Base-by-base conservation (phyloP, 2,888 invertebrate genomes). In the Lissonota sp. region DNA sequence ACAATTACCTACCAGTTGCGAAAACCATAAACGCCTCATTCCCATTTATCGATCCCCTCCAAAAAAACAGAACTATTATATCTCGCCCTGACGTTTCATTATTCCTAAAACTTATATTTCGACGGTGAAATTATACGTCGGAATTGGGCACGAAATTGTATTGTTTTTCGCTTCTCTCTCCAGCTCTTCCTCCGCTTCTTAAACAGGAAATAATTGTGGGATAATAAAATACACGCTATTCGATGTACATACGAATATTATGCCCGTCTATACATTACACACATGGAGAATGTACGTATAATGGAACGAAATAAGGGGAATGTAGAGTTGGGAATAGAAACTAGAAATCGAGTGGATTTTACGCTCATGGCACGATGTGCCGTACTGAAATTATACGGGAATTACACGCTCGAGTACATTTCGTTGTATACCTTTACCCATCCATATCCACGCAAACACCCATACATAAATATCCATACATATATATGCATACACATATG, bases 381-480 rank as follows among this genome's bases (percentile, higher is more conserved):
- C 49, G 44, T 70, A 14, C 12, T 66, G 70, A 51, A 76, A 76
- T 63, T 76, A 80, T 26, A 73, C 66, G 37, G 16, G 51, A 69
- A 77, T 80, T 63, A 69, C 76, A 73, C 64, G 51, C 57, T 51
- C 76, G 72, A 77, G 73, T 73, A 60, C 62, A 70, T 73, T 69
- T 73, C 60, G 63, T 16, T 49, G 77, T 67, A 10, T 26, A 26
- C 12, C 49, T 53, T 3, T 51, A 51, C 14, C 6, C 6, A 26
- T 14, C n/a, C n/a, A 12, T 6, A 49, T 8, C n/a, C 10, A 49
- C 49, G 10, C 12, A 12, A 12, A 10, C 49, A 49, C 26, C 26
- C 26, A 62, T 51, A 74, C 66, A 42, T 63, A 42, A 60, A 14
- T 42, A n/a, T 6, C 44, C 39, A 69, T 67, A 49, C 14, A 8